Evolutionary conservation across 2,888 invertebrate genomes (phyloP).

Genomic region (Drosophila sordidula): DNA sequence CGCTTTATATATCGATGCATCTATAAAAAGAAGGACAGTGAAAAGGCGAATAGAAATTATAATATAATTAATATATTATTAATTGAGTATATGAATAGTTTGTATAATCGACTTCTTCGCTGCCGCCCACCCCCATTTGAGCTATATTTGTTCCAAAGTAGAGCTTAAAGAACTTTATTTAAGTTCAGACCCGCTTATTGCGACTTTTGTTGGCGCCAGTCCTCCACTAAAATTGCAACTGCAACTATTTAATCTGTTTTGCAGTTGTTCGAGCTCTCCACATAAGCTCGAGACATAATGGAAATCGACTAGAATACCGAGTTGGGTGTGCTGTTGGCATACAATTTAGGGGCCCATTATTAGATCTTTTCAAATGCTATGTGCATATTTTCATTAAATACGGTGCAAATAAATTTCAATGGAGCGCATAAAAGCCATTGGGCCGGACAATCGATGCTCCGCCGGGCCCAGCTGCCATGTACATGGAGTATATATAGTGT

Average conservation of each 20-base stretch:
- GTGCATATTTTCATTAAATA: constrained; percentile 48
- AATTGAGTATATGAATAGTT: too few relatives aligned
- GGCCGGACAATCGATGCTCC: constrained; percentile 25
- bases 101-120: too few relatives aligned
- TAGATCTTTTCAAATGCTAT: constrained; percentile 33
- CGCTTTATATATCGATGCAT: too few relatives aligned
- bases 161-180: too few relatives aligned
- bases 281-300: constrained; percentile 1
- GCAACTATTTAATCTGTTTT: constrained; percentile 13
- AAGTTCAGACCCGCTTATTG: too few relatives aligned
- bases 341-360: not conserved
- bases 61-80: too few relatives aligned
- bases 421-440: constrained; percentile 65
- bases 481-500: not conserved
- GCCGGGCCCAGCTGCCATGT: not conserved
- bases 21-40: too few relatives aligned
- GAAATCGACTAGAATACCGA: not conserved
- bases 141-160: too few relatives aligned
- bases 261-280: constrained; percentile 1
- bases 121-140: too few relatives aligned
- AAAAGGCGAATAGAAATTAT: too few relatives aligned
- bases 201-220: too few relatives aligned
- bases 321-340: not conserved
- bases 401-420: constrained; percentile 67
- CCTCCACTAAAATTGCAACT: too few relatives aligned